These are phyloP conservation scores for Ochropacha duplaris DNA, from an alignment of 2,888 invertebrate genomes.

Conservation along the genomic window DNA sequence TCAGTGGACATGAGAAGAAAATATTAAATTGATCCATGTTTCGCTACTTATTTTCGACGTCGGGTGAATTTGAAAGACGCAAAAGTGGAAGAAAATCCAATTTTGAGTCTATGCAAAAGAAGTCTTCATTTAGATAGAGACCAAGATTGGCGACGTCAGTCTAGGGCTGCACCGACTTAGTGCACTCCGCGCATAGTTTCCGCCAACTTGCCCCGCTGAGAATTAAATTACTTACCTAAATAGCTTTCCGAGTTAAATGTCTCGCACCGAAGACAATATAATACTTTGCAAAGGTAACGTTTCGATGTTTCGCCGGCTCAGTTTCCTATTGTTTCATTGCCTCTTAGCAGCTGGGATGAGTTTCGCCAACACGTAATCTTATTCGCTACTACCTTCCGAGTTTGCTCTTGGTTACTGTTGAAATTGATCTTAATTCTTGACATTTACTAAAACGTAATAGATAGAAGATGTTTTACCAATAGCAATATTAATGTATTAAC, in stretches of 20 bases:
- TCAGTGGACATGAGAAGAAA: conserved; percentile 9
- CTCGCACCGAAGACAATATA: conserved; percentile 50
- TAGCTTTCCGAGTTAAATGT: conserved; percentile 63
- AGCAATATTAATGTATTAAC: too few relatives aligned
- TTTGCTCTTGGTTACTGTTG: conserved; percentile 24
- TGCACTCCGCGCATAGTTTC: conserved; percentile 57
- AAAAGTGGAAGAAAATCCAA: conserved; percentile 61
- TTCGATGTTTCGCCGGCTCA: conserved; percentile 40
- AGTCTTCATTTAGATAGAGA: conserved; percentile 59
- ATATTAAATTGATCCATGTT: conserved; percentile 21
- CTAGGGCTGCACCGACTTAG: conserved; percentile 53
- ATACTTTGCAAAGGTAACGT: conserved; percentile 50
- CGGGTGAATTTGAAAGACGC: conserved; percentile 35
- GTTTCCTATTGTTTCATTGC: conserved; percentile 54
- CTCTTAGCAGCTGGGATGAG: conserved; percentile 38
- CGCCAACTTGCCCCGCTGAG: conserved; percentile 50
- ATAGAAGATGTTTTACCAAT: not conserved
- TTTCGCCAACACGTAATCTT: conserved; percentile 44
- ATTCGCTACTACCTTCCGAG: conserved; percentile 33
- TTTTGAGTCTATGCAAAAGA: conserved; percentile 63
- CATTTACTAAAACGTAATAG: not conserved
- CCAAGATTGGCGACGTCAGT: conserved; percentile 55
- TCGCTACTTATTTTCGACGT: conserved; percentile 25
- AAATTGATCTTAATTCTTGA: conserved; percentile 19
- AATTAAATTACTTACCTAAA: conserved; percentile 71